Evolutionary conservation across 2,113 vertebrate species (phyloP), one percentile per base, ranked within the genome.

Genomic region (Balaeniceps rex): DNA sequence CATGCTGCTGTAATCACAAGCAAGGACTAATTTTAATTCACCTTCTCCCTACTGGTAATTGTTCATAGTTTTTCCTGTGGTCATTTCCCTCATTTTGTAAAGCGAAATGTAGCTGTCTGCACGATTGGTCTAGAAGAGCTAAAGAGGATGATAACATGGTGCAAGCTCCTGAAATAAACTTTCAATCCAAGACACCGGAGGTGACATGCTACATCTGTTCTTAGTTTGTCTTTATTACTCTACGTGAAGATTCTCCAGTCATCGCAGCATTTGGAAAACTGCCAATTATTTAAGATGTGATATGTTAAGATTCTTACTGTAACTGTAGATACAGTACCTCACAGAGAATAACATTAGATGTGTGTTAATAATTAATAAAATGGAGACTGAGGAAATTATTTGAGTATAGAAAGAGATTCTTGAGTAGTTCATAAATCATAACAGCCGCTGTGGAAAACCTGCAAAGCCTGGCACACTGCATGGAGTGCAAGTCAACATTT

Each of bases 121-220:
- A 44, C 0, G 0, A 49, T 10, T n/a, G 25, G 3, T 34, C 49
- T 47, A 46, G 13, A 91, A 40, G 19, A 89, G 6, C 22, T 33
- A 63, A 31, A 75, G 14, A 75, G 21, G 4, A 65, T 26, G 19
- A 19, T 7, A 66, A 52, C 8, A 7, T 15, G 21, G 10, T 12
- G 25, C 10, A 46, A 55, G 33, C 28, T 79, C n/a, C 57, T 57
- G 66, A 94, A 70, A 72, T 11, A 64, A 79, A 17, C 17, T 87
- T 83, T 72, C 24, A 47, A 13, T 33, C 47, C 72, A 57, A 49
- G 47, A 17, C 42, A 87, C 9, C 44, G 52, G n/a, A 75, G 7
- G 4, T 69, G 64, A 64, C 11, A 9, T 11, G 17, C 9, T 44
- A 13, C 36, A 72, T 28, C 21, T 72, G 18, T 19, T 75, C 58